Percentiles rank a stretch among this genome's conserved stretches.
Evolutionary conservation across 1,140 invertebrate species (phyloP).

Genomic region (Lepidostoma basale): DNA sequence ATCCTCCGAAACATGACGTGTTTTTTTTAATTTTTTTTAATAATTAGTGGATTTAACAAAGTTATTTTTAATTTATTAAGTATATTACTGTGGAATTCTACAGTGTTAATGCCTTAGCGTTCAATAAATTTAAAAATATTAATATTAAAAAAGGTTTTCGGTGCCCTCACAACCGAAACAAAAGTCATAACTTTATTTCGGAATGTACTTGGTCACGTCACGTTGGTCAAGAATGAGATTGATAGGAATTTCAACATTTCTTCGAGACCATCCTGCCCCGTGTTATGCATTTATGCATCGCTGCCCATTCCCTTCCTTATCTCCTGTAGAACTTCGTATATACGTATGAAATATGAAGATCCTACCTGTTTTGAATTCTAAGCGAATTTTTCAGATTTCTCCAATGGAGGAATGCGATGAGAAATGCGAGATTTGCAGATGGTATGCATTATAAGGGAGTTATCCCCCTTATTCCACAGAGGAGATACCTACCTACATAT

Average conservation of each 20-base stretch:
- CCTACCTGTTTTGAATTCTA: constrained; percentile 45
- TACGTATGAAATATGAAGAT: constrained; percentile 46
- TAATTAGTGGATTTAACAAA: no score
- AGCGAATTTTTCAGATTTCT: constrained; percentile 47
- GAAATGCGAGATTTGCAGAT: constrained; percentile 45
- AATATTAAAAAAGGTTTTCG: no score
- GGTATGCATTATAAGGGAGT: constrained; percentile 40
- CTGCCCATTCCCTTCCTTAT: neutral
- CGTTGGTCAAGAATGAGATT: neutral
- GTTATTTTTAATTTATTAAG: no score
- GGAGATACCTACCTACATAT: no score
- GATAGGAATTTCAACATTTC: neutral
- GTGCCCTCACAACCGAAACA: no score
- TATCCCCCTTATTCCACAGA: neutral
- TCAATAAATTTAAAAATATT: no score
- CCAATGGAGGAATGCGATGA: constrained; percentile 42
- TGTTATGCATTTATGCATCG: neutral
- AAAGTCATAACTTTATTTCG: no score
- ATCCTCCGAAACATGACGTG: no score
- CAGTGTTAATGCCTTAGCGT: no score
- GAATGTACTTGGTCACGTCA: no score
- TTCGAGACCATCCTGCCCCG: neutral
- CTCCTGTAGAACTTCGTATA: constrained; percentile 5
- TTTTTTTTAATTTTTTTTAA: no score
- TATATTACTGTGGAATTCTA: no score